phyloP scores from a whole-genome alignment of 2,888 invertebrate genomes.

The Priocnemis perturbator region DNA sequence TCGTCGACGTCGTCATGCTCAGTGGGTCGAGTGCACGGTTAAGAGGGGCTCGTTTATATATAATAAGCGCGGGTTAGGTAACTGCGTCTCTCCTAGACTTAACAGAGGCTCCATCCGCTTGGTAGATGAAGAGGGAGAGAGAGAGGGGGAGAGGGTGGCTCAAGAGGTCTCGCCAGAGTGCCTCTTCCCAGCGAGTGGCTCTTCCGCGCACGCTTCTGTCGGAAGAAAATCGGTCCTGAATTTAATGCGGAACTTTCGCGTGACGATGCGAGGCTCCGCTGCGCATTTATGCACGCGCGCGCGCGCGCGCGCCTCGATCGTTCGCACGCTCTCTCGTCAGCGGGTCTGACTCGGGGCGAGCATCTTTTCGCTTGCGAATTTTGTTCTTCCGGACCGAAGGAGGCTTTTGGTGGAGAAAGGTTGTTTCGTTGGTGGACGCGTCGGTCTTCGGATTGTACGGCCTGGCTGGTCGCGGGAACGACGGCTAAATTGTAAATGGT shows the following conservation, averaged over 20 bases:
- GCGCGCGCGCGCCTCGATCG: too few relatives aligned
- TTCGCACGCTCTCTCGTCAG: too few relatives aligned
- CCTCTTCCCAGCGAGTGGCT: constrained; percentile 37
- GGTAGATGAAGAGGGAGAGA: not conserved
- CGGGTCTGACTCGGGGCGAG: too few relatives aligned
- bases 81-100: constrained; percentile 43
- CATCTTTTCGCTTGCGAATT: too few relatives aligned
- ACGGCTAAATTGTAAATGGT: too few relatives aligned
- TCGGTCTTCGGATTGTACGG: too few relatives aligned
- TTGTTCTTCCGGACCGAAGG: too few relatives aligned
- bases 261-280: not conserved
- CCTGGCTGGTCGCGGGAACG: too few relatives aligned
- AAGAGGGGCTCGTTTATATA: constrained; percentile 53
- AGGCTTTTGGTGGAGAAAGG: too few relatives aligned
- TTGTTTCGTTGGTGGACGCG: too few relatives aligned
- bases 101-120: constrained; percentile 30
- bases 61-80: constrained; percentile 51
- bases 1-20: constrained; percentile 40
- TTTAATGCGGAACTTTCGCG: constrained; percentile 9
- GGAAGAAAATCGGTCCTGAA: constrained; percentile 10
- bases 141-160: constrained; percentile 13
- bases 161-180: constrained; percentile 30
- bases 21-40: constrained; percentile 60
- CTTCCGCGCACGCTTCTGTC: constrained; percentile 26
- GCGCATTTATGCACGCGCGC: not conserved